A percentile compares a stretch with the other conserved stretches of the same genome.
Evolutionary conservation across 2,797 vertebrate genomes (phyloP).

Genomic region (Platalea minor): DNA sequence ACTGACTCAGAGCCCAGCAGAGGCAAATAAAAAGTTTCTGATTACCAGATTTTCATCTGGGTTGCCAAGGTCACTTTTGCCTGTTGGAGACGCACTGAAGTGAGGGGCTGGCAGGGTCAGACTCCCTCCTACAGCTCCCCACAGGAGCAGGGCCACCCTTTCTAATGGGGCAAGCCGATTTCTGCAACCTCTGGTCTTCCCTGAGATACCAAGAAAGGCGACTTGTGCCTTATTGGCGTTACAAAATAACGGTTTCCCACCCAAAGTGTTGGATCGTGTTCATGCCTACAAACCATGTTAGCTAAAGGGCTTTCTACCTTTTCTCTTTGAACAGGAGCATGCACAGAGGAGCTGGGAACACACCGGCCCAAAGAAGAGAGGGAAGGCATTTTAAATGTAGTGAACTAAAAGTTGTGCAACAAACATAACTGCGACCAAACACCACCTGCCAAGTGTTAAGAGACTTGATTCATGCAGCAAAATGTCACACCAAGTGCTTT

Average conservation of each 20-base stretch:
- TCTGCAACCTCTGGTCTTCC: background rate
- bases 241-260: background rate
- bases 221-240: background rate
- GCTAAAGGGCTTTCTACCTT: background rate
- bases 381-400: background rate
- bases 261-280: background rate
- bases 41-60: background rate
- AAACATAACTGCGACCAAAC: background rate
- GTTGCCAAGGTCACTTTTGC: background rate
- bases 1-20: background rate
- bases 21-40: background rate
- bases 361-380: background rate
- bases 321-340: background rate
- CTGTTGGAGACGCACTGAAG: background rate
- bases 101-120: background rate
- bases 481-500: background rate
- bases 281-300: background rate
- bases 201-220: background rate
- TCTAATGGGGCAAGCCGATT: accelerated
- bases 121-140: background rate
- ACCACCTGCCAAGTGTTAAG: background rate
- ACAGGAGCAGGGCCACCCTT: accelerated
- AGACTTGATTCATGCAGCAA: background rate
- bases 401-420: background rate
- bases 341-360: background rate